phyloP scores from a whole-genome alignment of 2,113 vertebrate genomes.

The Guaruba guarouba region DNA sequence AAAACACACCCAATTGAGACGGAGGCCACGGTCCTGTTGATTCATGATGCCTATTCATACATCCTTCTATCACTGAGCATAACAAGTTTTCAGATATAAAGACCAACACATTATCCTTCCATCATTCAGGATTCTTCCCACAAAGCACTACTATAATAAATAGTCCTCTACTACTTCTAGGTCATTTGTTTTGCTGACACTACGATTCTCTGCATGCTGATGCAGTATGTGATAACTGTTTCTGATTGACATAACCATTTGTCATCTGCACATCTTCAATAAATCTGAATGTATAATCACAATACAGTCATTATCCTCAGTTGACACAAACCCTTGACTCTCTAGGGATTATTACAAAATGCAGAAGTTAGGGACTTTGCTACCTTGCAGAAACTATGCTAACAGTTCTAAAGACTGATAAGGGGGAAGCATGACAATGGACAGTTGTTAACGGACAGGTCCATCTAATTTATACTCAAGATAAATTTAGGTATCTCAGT shows the following conservation, averaged over 20 bases:
- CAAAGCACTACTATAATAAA: neutral
- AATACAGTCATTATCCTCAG: neutral
- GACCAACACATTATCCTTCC: neutral
- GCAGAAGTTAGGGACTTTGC: neutral
- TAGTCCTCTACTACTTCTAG: neutral
- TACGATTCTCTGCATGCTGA: neutral
- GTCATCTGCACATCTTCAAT: neutral
- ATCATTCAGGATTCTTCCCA: neutral
- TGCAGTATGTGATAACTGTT: neutral
- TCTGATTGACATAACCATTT: neutral
- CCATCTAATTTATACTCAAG: neutral
- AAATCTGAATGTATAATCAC: neutral
- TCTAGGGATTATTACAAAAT: neutral
- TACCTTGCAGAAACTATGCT: neutral
- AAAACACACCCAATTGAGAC: neutral
- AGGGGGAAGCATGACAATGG: rapidly evolving
- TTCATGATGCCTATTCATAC: neutral
- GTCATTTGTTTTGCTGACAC: neutral
- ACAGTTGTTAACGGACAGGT: neutral
- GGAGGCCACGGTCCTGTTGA: neutral
- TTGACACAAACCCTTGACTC: neutral
- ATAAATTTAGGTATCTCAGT: neutral
- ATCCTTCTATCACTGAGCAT: neutral
- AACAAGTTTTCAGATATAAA: neutral
- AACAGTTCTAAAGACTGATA: neutral